A percentile compares a stretch with the other conserved stretches of the same genome.
phyloP scores from a whole-genome alignment of 2,888 invertebrate genomes.

The Agonopterix heracliana region DNA sequence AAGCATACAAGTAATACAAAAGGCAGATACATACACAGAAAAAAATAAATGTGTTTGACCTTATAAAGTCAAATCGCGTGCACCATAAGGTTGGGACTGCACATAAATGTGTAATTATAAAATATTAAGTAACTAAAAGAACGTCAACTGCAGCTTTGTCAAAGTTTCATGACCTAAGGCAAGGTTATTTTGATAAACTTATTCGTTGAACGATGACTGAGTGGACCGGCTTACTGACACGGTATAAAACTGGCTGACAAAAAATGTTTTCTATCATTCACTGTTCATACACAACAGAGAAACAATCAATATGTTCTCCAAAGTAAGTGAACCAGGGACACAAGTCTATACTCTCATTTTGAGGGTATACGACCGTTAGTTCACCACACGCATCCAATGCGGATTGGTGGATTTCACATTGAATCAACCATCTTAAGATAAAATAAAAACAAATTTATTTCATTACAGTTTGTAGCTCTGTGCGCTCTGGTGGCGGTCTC shows the following conservation, averaged over 20 bases:
- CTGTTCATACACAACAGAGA: slow-evolving; percentile 26
- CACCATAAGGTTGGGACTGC: no score
- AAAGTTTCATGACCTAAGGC: slow-evolving; percentile 29
- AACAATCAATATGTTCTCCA: slow-evolving; percentile 46
- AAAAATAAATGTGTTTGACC: no score
- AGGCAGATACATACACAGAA: no score
- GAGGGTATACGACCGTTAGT: no score
- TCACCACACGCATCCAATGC: no score
- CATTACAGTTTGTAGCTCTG: slow-evolving; percentile 54
- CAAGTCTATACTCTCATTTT: no score
- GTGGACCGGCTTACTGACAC: slow-evolving; percentile 13
- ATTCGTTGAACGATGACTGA: neutral
- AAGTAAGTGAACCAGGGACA: slow-evolving; percentile 44
- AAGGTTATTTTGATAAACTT: slow-evolving; percentile 22
- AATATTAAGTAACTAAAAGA: slow-evolving; percentile 4
- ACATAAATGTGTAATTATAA: no score
- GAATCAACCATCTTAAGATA: no score
- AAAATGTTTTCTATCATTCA: slow-evolving; percentile 20
- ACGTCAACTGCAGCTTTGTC: slow-evolving; percentile 14
- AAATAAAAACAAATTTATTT: neutral
- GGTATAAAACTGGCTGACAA: slow-evolving; percentile 26
- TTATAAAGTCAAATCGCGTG: no score
- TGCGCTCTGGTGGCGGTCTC: slow-evolving; percentile 57
- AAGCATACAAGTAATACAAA: no score
- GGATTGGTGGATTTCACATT: no score